Evolutionary conservation across 2,113 vertebrate species (phyloP).

Genomic region (Heteronetta atricapilla): DNA sequence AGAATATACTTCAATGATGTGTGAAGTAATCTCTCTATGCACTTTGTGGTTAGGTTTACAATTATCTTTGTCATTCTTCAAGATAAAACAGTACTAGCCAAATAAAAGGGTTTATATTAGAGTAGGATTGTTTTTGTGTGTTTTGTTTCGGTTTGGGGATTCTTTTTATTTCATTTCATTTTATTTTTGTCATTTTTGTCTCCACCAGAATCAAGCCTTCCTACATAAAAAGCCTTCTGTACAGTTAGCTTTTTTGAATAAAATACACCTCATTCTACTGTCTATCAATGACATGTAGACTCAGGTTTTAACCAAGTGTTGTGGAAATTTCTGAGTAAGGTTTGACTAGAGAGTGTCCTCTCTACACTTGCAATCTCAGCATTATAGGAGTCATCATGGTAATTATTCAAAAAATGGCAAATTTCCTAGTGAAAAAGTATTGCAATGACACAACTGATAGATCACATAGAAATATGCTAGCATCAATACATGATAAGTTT

Average conservation of each 20-base stretch:
- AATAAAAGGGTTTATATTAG: background rate
- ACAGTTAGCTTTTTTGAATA: background rate
- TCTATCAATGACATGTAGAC: background rate
- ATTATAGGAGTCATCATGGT: background rate
- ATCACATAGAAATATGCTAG: background rate
- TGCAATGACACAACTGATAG: background rate
- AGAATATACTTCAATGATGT: slow-evolving; percentile 19
- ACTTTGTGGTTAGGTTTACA: background rate
- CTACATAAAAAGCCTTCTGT: background rate
- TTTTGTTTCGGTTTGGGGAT: background rate
- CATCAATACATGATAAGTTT: background rate
- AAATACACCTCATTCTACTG: background rate
- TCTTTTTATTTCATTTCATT: background rate
- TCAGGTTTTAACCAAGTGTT: background rate
- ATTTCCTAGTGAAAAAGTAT: background rate
- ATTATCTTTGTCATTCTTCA: background rate
- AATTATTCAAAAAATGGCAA: background rate
- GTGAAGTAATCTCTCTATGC: slow-evolving; percentile 27
- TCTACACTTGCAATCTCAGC: background rate
- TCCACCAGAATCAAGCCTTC: background rate
- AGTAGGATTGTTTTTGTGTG: background rate
- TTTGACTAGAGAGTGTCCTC: background rate
- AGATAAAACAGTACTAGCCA: slow-evolving; percentile 6
- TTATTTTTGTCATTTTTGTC: background rate
- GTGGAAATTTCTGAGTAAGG: background rate